A percentile compares a stretch with the other conserved stretches of the same genome.
These are phyloP conservation scores for Smutsia gigantea DNA, from an alignment of 2,797 vertebrate genomes.

Conservation along the genomic window DNA sequence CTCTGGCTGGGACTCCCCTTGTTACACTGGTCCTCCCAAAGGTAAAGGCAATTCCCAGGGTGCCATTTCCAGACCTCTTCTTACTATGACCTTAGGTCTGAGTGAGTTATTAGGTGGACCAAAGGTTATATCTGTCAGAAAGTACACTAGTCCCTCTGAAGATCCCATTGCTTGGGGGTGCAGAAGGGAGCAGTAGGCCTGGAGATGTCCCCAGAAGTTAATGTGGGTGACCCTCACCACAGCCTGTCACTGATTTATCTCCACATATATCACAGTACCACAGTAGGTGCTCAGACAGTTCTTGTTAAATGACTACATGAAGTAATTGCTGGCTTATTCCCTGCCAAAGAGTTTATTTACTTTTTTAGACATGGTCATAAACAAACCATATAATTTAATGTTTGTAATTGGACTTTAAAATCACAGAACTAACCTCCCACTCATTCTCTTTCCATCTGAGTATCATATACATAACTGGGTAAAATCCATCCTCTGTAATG, in stretches of 20 bases:
- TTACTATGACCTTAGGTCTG: neutral
- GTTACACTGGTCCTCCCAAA: neutral
- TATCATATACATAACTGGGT: neutral
- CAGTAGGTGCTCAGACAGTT: neutral
- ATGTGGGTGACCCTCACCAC: neutral
- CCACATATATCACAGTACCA: neutral
- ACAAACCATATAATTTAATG: slow-evolving; percentile 59
- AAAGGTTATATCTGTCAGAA: neutral
- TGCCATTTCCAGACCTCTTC: neutral
- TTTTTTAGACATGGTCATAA: slow-evolving; percentile 37
- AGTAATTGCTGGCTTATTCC: neutral
- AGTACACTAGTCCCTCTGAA: too few relatives aligned
- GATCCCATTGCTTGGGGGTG: too few relatives aligned
- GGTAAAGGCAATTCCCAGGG: neutral
- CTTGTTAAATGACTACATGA: neutral
- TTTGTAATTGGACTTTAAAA: slow-evolving; percentile 49
- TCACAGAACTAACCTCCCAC: neutral
- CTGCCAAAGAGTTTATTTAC: slow-evolving; percentile 17
- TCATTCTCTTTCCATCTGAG: slow-evolving; percentile 47
- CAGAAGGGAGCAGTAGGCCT: neutral
- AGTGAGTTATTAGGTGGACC: neutral
- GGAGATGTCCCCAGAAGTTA: neutral
- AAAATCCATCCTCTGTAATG: neutral
- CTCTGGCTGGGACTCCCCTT: neutral
- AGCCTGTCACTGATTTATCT: neutral